These are phyloP conservation scores for Chelon auratus DNA, from an alignment of 2,797 vertebrate genomes.

Conservation along the genomic window DNA sequence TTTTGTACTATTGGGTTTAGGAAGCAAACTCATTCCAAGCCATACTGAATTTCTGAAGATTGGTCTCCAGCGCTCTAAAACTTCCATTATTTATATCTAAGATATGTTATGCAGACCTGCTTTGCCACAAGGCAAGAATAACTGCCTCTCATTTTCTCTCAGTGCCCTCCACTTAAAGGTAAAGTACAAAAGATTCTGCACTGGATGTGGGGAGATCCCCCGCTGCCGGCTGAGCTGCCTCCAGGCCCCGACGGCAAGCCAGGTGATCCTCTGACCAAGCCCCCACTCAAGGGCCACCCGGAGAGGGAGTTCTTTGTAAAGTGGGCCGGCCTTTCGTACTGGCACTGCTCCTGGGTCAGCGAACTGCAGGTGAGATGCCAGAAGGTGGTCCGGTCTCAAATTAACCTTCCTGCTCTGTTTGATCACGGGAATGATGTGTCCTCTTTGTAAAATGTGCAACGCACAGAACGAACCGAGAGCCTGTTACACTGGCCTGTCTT, in stretches of 20 bases:
- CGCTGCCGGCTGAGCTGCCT: constrained; percentile 77
- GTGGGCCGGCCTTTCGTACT: constrained; percentile 96
- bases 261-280: constrained; percentile 80
- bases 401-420: constrained; percentile 29
- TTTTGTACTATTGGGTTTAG: not conserved
- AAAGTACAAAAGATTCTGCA: constrained; percentile 97
- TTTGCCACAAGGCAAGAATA: not conserved
- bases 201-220: constrained; percentile 95
- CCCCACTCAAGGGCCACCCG: constrained; percentile 89
- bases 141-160: not conserved
- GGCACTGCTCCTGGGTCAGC: constrained; percentile 99
- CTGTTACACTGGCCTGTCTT: not conserved
- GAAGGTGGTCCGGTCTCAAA: constrained; percentile 17
- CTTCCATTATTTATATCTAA: not conserved
- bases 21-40: not conserved
- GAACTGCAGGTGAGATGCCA: constrained; percentile 92
- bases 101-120: not conserved
- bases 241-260: constrained; percentile 77
- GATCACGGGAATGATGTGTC: not conserved
- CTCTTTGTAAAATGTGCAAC: constrained; percentile 16
- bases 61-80: too few species aligned
- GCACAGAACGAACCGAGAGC: not conserved
- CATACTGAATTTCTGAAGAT: too few species aligned
- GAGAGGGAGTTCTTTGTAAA: constrained; percentile 98
- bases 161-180: constrained; percentile 97